Base-by-base conservation (phyloP, 64 coral and sea anemone genomes). In the Actinia tenebrosa region DNA sequence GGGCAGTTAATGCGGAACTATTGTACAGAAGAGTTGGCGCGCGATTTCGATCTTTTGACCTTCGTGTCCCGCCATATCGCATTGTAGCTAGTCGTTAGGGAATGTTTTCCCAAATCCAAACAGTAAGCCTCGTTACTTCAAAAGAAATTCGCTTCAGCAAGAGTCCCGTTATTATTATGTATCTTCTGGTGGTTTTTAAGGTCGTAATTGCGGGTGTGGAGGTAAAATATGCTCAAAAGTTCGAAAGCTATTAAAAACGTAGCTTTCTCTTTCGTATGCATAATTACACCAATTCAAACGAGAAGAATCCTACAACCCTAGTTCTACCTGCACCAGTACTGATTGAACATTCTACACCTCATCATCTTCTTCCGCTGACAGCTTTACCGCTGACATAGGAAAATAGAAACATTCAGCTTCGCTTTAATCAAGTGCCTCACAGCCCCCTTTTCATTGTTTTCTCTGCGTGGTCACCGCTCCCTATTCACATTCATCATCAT, bases 211-310 rank as follows among this genome's bases (percentile, higher is more conserved):
- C 11, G 3, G 18, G 45, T 44, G 37, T 46, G 42, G 3, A 5
- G 11, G 44, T 44, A 44, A 17, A 80, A 80, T 45, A 46, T 45
- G 78, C 43, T 18, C 44, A 80, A 80, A 80, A 80, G 45, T 37
- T 52, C 5, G 43, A 80, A 42, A 80, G 44, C 78, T 46, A 80
- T 80, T 20, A 80, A 80, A 80, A 80, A 80, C 78, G 45, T 80
- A 43, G 78, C 78, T 42, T 46, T 80, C 42, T 5, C 78, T 10
- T 10, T 80, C 78, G 78, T 5, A 80, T 80, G 64, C 64, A 71
- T 71, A 7, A 71, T 71, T 9, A 23, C 30, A 37, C 30, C 30
- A 37, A 37, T 37, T 37, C 30, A 37, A 37, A 37, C 30, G 30
- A 37, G 30, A 37, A 37, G 30, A 37, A 37, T 37, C 30, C 30